Evolutionary conservation across 1,140 invertebrate species (phyloP).

Genomic region (Drosophila nigromelanica): DNA sequence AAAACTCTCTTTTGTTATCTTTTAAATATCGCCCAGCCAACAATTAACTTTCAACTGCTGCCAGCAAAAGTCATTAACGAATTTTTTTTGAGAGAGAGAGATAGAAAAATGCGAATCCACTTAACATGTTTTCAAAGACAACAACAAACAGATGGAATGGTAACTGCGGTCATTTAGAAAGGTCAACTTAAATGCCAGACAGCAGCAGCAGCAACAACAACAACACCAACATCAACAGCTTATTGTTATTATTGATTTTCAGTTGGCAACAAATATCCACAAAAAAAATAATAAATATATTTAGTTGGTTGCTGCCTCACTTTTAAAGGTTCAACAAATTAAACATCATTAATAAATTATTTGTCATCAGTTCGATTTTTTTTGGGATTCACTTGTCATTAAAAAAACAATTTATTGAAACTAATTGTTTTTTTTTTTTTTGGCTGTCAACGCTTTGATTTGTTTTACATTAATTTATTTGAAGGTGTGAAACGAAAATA

Average conservation of each 20-base stretch:
- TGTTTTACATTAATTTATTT: constrained; percentile 52
- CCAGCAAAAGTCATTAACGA: constrained; percentile 43
- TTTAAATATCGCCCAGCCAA: constrained; percentile 19
- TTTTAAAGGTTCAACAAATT: constrained; percentile 61
- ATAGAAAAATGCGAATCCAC: constrained; percentile 31
- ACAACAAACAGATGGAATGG: constrained; percentile 4
- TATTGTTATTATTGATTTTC: constrained; percentile 58
- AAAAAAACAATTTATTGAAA: constrained; percentile 38
- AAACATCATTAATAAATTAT: constrained; percentile 68
- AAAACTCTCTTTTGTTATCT: constrained; percentile 10
- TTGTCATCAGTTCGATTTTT: constrained; percentile 26
- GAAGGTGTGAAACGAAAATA: constrained; percentile 39
- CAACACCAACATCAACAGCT: background rate
- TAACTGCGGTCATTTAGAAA: constrained; percentile 39
- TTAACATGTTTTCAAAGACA: constrained; percentile 30
- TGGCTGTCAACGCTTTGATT: constrained; percentile 35
- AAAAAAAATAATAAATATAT: constrained; percentile 9
- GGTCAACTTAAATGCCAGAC: constrained; percentile 29
- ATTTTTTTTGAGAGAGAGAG: constrained; percentile 4
- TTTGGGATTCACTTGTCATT: constrained; percentile 47
- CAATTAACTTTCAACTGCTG: constrained; percentile 40
- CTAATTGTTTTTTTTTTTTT: constrained; percentile 6
- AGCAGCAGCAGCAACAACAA: background rate
- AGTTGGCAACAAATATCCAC: background rate
- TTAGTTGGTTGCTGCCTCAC: constrained; percentile 18